A percentile compares a stretch with the other conserved stretches of the same genome.
Evolutionary conservation across 2,888 invertebrate species (phyloP).

Genomic region (Dinocampus coccinellae): DNA sequence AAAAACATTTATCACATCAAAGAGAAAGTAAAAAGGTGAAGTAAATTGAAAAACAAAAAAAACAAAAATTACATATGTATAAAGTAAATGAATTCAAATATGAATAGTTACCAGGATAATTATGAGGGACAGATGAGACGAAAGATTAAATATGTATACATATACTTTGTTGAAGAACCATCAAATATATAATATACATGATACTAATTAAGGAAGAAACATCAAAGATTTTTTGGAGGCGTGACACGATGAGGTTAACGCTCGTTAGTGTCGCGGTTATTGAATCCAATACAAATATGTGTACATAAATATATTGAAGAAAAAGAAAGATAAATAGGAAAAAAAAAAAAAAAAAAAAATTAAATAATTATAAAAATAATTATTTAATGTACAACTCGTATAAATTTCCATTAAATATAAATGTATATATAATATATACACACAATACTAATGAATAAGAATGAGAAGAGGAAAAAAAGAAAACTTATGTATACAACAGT

Average conservation of each 20-base stretch:
- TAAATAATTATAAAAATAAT: not conserved
- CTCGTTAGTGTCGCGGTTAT: constrained; percentile 36
- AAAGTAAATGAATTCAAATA: too few relatives aligned
- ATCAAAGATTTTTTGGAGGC: constrained; percentile 32
- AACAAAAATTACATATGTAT: too few relatives aligned
- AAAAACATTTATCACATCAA: too few relatives aligned
- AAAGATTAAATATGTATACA: too few relatives aligned
- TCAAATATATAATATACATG: constrained; percentile 18
- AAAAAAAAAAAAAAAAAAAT: too few relatives aligned
- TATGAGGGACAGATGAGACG: too few relatives aligned
- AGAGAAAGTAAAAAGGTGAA: too few relatives aligned
- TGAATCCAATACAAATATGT: constrained; percentile 29
- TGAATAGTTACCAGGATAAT: too few relatives aligned
- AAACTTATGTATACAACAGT: too few relatives aligned
- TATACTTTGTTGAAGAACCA: not conserved
- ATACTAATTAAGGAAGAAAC: constrained; percentile 37
- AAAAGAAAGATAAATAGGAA: too few relatives aligned
- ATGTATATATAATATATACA: not conserved
- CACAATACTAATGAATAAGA: not conserved
- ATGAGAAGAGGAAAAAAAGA: not conserved
- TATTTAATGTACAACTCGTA: not conserved
- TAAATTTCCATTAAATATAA: too few relatives aligned
- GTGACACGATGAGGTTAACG: constrained; percentile 34
- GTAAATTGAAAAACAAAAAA: too few relatives aligned
- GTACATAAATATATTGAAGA: constrained; percentile 4